A percentile compares a stretch with the other conserved stretches of the same genome.
These are phyloP conservation scores for Tokudaia tokunoshimensis DNA, from an alignment of 2,797 vertebrate genomes.

Conservation along the genomic window DNA sequence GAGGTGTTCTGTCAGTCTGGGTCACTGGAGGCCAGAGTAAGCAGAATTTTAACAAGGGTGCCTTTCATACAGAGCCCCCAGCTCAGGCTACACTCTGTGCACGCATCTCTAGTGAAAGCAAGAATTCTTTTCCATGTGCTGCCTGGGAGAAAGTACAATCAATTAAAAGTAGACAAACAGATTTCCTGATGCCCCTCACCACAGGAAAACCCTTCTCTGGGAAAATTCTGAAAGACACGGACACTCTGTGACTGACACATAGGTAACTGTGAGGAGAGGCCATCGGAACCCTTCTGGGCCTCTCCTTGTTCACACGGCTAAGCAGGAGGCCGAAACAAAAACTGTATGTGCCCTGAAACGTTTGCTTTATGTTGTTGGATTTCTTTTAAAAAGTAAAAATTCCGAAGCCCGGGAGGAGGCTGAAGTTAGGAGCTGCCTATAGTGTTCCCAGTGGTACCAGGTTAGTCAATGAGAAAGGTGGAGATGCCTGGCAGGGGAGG, in stretches of 20 bases:
- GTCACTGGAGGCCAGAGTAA: not conserved
- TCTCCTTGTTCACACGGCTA: fast-evolving
- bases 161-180: not conserved
- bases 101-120: not conserved
- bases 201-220: not conserved
- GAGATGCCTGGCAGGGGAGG: not conserved
- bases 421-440: not conserved
- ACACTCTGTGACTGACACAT: fast-evolving
- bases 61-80: not conserved
- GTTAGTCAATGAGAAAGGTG: fast-evolving
- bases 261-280: not conserved
- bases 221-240: not conserved
- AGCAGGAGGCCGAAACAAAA: not conserved
- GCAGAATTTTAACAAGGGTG: not conserved
- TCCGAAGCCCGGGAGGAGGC: not conserved
- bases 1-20: not conserved
- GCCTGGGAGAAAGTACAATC: not conserved
- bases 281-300: not conserved
- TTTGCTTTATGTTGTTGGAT: not conserved
- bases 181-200: not conserved
- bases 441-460: not conserved
- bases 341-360: not conserved
- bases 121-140: not conserved
- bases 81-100: not conserved
- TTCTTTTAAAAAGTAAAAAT: not conserved